A percentile compares a stretch with the other conserved stretches of the same genome.
These are phyloP conservation scores for Ephydatia muelleri DNA, from an alignment of 37 sponge, comb jelly and placozoan genomes.

Conservation along the genomic window DNA sequence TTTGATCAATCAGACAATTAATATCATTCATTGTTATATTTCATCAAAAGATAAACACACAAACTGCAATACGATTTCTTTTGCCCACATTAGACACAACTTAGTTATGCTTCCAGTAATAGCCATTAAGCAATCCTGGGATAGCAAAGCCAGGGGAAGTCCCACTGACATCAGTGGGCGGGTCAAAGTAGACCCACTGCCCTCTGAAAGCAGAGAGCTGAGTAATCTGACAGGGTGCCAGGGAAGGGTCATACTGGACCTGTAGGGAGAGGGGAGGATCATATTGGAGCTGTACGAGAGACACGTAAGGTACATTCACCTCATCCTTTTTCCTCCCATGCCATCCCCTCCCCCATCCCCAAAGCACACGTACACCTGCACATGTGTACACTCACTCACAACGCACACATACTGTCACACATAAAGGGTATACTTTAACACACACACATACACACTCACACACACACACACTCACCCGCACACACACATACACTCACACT, in stretches of 20 bases:
- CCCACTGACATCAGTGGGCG: not conserved
- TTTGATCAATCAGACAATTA: too few relatives aligned
- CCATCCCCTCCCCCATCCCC: not conserved
- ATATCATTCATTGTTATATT: too few relatives aligned
- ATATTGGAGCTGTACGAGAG: not conserved
- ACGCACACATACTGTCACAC: not conserved
- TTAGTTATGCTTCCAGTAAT: not conserved
- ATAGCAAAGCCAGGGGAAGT: slow-evolving; percentile 31
- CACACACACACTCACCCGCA: not conserved
- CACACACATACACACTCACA: not conserved
- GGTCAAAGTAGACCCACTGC: slow-evolving; percentile 59
- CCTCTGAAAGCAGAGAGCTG: slow-evolving; percentile 37
- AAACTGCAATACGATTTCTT: not conserved
- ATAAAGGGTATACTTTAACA: not conserved
- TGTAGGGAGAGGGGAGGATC: not conserved
- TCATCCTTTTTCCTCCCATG: too few relatives aligned
- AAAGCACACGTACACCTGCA: too few relatives aligned
- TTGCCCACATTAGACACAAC: not conserved
- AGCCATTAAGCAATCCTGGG: slow-evolving; percentile 29
- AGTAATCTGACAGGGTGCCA: slow-evolving; percentile 36
- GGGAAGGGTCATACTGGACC: slow-evolving; percentile 5
- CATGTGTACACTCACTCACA: slow-evolving; percentile 18
- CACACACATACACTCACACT: not conserved
- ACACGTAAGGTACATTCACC: not conserved
- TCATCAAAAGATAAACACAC: not conserved